Evolutionary conservation across 2,888 invertebrate species (phyloP).

Genomic region (Villa cingulata): DNA sequence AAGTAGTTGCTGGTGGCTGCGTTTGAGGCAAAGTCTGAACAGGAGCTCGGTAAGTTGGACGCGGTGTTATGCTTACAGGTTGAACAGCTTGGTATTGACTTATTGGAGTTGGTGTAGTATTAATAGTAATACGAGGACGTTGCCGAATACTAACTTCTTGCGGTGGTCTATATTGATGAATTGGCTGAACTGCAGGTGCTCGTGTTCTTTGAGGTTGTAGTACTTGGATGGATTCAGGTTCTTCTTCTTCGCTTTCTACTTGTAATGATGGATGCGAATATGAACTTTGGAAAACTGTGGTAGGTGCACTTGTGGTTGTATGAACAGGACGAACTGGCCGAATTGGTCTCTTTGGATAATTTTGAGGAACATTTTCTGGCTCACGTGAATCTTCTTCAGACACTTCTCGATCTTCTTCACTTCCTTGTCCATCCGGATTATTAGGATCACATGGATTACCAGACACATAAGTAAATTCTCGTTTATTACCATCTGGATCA

Average conservation of each 20-base stretch:
- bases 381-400: constrained; percentile 45
- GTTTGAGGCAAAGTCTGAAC: constrained; percentile 30
- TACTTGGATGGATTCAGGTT: constrained; percentile 41
- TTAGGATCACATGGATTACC: constrained; percentile 78
- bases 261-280: constrained; percentile 36
- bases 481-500: constrained; percentile 72
- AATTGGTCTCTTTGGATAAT: constrained; percentile 42
- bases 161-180: constrained; percentile 8
- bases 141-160: constrained; percentile 17
- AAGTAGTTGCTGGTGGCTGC: constrained; percentile 51
- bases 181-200: constrained; percentile 22
- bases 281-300: constrained; percentile 58
- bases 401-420: constrained; percentile 36
- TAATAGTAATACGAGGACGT: constrained; percentile 34
- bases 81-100: constrained; percentile 35
- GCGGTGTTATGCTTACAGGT: constrained; percentile 46
- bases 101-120: constrained; percentile 38
- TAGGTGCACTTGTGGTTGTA: constrained; percentile 42
- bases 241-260: constrained; percentile 44
- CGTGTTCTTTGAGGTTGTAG: constrained; percentile 34
- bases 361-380: constrained; percentile 47
- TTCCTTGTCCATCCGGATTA: constrained; percentile 55
- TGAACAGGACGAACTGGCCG: constrained; percentile 36
- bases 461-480: constrained; percentile 75
- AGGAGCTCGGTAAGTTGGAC: constrained; percentile 41